Conservation (phyloP, 2,888 invertebrate genomes). For the Oligia fasciuncula region DNA sequence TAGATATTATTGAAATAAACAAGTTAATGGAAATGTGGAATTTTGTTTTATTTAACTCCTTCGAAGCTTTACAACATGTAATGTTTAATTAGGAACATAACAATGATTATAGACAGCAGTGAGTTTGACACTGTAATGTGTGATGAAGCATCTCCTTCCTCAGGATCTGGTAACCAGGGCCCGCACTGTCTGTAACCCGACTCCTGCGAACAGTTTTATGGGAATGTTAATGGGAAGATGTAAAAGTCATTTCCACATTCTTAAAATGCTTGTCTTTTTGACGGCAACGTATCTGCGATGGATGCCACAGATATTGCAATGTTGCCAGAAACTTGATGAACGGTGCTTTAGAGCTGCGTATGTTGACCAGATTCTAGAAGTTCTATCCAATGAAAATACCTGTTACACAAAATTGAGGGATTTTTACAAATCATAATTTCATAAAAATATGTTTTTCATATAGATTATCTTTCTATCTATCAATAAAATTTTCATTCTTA, state of each 20-base stretch:
- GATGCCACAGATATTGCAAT: background rate
- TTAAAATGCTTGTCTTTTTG: too few species aligned
- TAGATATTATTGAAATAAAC: constrained; percentile 76
- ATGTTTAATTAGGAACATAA: constrained; percentile 37
- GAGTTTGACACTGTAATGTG: constrained; percentile 31
- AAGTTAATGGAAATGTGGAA: constrained; percentile 74
- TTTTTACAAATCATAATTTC: background rate
- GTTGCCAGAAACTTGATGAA: background rate
- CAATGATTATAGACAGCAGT: constrained; percentile 36
- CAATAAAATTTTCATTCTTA: background rate
- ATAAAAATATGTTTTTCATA: background rate
- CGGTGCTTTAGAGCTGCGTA: background rate
- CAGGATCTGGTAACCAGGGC: constrained; percentile 82
- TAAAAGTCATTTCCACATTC: background rate
- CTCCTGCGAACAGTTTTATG: constrained; percentile 75
- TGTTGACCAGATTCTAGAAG: background rate
- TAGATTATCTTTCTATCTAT: background rate
- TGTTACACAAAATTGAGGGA: background rate
- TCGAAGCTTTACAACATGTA: constrained; percentile 36
- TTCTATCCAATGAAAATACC: background rate
- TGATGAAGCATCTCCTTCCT: constrained; percentile 66
- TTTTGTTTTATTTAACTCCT: constrained; percentile 70
- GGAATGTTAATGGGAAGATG: background rate
- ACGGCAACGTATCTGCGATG: background rate
- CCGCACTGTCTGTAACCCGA: constrained; percentile 86